phyloP scores from a whole-genome alignment of 2,797 vertebrate genomes.

The Echiichthys vipera region DNA sequence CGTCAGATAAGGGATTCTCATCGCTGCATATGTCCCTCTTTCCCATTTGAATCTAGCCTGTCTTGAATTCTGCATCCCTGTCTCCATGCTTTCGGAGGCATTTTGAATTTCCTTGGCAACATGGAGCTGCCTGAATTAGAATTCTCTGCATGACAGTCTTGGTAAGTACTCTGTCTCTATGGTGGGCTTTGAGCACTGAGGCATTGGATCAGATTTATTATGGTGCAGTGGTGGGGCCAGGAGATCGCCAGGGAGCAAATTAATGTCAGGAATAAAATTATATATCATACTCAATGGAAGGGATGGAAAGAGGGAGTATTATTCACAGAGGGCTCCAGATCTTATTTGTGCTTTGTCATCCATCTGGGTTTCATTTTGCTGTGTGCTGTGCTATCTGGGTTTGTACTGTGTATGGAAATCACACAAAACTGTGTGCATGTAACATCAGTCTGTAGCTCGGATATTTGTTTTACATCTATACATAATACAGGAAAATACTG shows the following conservation, averaged over 20 bases:
- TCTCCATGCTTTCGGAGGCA: conserved; percentile 82
- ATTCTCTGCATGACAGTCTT: conserved; percentile 89
- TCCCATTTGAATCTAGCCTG: conserved; percentile 49
- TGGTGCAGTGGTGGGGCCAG: conserved; percentile 79
- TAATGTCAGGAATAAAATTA: conserved; percentile 66
- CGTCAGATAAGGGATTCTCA: conserved; percentile 70
- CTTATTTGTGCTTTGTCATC: conserved; percentile 82
- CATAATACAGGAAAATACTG: conserved; percentile 7
- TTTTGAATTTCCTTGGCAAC: conserved; percentile 86
- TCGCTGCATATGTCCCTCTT: conserved; percentile 44
- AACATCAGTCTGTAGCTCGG: conserved; percentile 2
- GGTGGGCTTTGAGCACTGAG: conserved; percentile 76
- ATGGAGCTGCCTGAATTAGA: conserved; percentile 88
- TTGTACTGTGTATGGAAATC: conserved; percentile 29
- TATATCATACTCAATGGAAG: conserved; percentile 43
- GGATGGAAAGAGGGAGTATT: conserved; percentile 34
- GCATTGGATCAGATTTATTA: conserved; percentile 78
- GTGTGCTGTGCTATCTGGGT: conserved; percentile 49
- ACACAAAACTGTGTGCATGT: conserved; percentile 30
- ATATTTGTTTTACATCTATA: conserved; percentile 14
- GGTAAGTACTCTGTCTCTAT: conserved; percentile 84
- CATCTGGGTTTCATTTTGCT: conserved; percentile 68
- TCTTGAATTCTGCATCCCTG: conserved; percentile 60
- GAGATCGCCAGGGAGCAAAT: conserved; percentile 70
- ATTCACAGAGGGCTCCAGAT: conserved; percentile 53